Conservation (phyloP, 2,113 vertebrate species). For the Catagonus wagneri region DNA sequence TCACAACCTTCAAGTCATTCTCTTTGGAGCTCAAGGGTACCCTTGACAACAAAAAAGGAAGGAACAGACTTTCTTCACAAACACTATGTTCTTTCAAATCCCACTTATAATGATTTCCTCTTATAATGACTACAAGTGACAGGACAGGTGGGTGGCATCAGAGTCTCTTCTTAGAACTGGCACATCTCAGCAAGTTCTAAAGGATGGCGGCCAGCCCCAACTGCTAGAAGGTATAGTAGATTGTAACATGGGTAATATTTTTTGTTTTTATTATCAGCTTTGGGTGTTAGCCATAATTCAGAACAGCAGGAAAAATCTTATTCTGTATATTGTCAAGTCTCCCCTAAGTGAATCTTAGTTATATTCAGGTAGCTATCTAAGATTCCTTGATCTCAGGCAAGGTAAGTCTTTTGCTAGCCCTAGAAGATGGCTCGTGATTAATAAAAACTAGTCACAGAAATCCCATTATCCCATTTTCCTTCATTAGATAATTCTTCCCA, state of each 20-base stretch:
- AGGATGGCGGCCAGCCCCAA: background rate
- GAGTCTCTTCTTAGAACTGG: background rate
- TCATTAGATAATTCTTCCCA: background rate
- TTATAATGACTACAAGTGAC: background rate
- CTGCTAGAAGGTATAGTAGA: background rate
- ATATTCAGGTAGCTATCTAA: background rate
- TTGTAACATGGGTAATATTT: background rate
- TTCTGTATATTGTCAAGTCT: background rate
- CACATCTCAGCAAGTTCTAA: background rate
- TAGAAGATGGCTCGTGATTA: background rate
- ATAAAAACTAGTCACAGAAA: slow-evolving; percentile 1
- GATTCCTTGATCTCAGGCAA: background rate
- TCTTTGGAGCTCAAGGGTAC: too few relatives aligned
- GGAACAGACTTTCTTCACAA: background rate
- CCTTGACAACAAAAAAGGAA: background rate
- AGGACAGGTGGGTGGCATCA: background rate
- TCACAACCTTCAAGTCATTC: background rate
- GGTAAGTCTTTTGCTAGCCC: background rate
- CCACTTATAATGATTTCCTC: too few relatives aligned
- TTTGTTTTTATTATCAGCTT: background rate
- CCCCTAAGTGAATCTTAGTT: background rate
- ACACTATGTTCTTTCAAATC: background rate
- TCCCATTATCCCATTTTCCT: background rate
- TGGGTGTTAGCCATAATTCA: background rate
- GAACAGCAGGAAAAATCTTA: background rate